A percentile compares a stretch with the other conserved stretches of the same genome.
These are phyloP conservation scores for Pseudoatta argentina DNA, from an alignment of 1,140 invertebrate genomes.

Conservation along the genomic window DNA sequence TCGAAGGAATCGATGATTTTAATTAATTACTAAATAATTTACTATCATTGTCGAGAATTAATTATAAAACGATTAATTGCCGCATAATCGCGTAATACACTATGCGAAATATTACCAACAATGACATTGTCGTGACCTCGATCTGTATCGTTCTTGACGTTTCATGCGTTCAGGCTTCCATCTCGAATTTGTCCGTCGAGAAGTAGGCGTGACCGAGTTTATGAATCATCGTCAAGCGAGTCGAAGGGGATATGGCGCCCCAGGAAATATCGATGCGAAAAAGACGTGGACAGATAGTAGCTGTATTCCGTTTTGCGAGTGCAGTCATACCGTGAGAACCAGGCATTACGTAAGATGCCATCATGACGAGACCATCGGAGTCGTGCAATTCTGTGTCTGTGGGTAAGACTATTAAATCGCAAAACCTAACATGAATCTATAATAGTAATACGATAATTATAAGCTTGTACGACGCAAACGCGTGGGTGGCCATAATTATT, in stretches of 20 bases:
- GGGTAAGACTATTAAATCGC: constrained; percentile 4
- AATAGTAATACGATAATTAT: constrained; percentile 42
- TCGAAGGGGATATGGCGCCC: constrained; percentile 12
- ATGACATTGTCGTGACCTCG: background rate
- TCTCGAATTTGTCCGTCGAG: constrained; percentile 53
- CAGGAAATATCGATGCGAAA: constrained; percentile 1
- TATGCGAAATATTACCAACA: background rate
- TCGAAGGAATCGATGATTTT: background rate
- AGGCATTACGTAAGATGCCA: constrained; percentile 43
- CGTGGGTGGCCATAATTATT: constrained; percentile 4
- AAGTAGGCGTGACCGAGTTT: constrained; percentile 53
- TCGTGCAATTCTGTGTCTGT: background rate
- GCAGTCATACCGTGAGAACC: constrained; percentile 42
- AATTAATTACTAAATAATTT: constrained; percentile 19
- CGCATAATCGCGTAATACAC: background rate
- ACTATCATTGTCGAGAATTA: background rate
- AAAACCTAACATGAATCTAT: background rate
- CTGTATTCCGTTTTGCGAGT: constrained; percentile 39
- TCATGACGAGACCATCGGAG: background rate
- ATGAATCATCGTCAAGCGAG: constrained; percentile 56
- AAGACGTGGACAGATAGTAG: constrained; percentile 42
- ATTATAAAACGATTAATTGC: constrained; percentile 4
- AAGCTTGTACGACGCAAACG: background rate
- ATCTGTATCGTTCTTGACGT: constrained; percentile 1
- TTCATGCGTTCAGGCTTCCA: constrained; percentile 31